Percentiles rank a stretch among this genome's conserved stretches.
Conservation (phyloP, 2,888 invertebrate species). For the Conus canariensis region DNA sequence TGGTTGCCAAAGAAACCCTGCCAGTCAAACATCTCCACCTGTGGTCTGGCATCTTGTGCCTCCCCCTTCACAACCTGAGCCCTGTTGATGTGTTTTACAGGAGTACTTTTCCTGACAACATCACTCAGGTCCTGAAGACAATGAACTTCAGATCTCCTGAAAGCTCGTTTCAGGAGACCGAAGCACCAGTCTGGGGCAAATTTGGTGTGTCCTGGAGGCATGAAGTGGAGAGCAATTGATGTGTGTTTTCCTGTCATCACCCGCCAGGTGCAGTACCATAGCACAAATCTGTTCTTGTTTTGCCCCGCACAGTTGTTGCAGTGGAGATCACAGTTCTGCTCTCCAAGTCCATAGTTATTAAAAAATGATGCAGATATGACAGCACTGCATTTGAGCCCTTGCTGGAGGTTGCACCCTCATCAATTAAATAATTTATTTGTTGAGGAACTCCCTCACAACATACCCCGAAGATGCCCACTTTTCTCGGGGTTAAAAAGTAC, state of each 20-base stretch:
- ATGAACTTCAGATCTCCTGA: neutral
- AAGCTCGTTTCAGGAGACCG: neutral
- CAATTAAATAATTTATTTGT: no score
- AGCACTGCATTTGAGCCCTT: no score
- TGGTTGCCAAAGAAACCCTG: no score
- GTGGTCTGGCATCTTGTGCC: no score
- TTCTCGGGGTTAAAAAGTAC: conserved; percentile 57
- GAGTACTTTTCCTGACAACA: conserved; percentile 39
- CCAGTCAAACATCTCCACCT: no score
- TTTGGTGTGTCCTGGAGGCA: neutral
- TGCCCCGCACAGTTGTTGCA: neutral
- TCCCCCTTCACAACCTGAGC: conserved; percentile 30
- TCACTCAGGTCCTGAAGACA: conserved; percentile 33
- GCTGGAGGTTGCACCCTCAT: no score
- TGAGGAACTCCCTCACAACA: no score
- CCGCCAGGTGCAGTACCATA: neutral
- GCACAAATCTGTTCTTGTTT: conserved; percentile 43
- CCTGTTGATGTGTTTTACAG: conserved; percentile 39
- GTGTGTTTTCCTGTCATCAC: neutral
- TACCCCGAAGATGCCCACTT: conserved; percentile 36
- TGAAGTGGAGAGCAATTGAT: neutral
- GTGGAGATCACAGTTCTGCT: neutral
- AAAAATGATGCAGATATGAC: neutral
- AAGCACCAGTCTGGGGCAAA: neutral
- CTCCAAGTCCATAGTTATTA: conserved; percentile 40